Percentiles rank a stretch among this genome's conserved stretches.
phyloP scores from a whole-genome alignment of 2,113 vertebrate species.

The Sebastes schlegelii region DNA sequence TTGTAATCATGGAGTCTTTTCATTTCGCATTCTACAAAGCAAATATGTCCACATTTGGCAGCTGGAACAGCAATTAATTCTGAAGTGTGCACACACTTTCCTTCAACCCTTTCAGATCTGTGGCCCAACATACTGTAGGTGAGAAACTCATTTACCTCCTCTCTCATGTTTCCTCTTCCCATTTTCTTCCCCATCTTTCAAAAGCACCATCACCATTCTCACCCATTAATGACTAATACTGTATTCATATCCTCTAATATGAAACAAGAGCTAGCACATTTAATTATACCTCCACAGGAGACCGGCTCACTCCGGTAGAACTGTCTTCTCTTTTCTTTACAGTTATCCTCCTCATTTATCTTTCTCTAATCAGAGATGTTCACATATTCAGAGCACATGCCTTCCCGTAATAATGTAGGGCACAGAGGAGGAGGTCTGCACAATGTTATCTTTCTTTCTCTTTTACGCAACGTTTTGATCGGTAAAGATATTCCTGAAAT shows the following conservation, averaged over 20 bases:
- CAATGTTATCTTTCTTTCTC: neutral
- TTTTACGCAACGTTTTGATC: neutral
- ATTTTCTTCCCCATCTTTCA: slow-evolving; percentile 38
- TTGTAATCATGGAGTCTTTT: slow-evolving; percentile 62
- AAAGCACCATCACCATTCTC: neutral
- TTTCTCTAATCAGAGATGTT: slow-evolving; percentile 17
- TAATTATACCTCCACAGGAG: slow-evolving; percentile 47
- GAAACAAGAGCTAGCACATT: slow-evolving; percentile 39
- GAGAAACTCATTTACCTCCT: slow-evolving; percentile 56
- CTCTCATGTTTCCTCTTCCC: slow-evolving; percentile 23
- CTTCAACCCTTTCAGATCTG: slow-evolving; percentile 36
- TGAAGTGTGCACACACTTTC: slow-evolving; percentile 20
- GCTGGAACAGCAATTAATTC: slow-evolving; percentile 62
- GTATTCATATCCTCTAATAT: slow-evolving; percentile 30
- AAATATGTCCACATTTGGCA: slow-evolving; percentile 63
- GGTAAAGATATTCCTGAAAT: neutral
- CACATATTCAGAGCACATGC: neutral
- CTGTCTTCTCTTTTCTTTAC: slow-evolving; percentile 6
- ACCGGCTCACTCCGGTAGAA: neutral
- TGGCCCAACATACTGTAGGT: slow-evolving; percentile 30
- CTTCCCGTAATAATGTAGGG: neutral
- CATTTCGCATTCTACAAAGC: slow-evolving; percentile 50
- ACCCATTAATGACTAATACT: slow-evolving; percentile 37
- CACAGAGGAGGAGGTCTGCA: neutral
- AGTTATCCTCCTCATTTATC: slow-evolving; percentile 25